These are phyloP conservation scores for Heliangelus exortis DNA, from an alignment of 2,797 vertebrate species.

Conservation along the genomic window DNA sequence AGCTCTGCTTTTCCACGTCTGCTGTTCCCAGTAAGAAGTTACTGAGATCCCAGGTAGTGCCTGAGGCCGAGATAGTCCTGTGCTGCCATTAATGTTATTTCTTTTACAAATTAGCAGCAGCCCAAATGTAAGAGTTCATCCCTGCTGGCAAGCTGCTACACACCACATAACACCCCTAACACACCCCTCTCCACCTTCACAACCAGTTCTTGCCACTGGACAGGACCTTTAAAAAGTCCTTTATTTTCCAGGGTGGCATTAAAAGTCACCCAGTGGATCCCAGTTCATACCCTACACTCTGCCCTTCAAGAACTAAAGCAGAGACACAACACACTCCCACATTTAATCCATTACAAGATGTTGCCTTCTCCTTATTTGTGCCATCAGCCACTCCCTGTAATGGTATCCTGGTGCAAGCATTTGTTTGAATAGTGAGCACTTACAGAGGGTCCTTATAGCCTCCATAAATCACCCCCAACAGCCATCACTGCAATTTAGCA, in stretches of 20 bases:
- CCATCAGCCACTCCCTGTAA: background rate
- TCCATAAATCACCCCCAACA: slow-evolving; percentile 2
- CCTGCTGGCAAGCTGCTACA: background rate
- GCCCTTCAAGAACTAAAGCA: background rate
- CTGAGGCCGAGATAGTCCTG: background rate
- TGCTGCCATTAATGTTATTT: background rate
- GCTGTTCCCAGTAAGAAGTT: background rate
- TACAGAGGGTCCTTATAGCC: background rate
- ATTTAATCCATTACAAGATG: background rate
- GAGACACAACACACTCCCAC: background rate
- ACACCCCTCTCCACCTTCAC: background rate
- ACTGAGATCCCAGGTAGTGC: background rate
- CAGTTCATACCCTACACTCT: background rate
- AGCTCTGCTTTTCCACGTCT: background rate
- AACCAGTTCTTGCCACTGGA: background rate
- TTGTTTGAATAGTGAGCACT: background rate
- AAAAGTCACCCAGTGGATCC: accelerated
- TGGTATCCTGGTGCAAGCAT: background rate
- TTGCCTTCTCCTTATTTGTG: background rate
- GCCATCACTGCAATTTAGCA: background rate
- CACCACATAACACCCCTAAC: background rate
- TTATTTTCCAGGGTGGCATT: background rate
- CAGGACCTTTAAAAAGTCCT: background rate
- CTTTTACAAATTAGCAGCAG: background rate
- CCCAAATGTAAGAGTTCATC: background rate